phyloP scores from a whole-genome alignment of 2,113 vertebrate species.

The Alouatta palliata region DNA sequence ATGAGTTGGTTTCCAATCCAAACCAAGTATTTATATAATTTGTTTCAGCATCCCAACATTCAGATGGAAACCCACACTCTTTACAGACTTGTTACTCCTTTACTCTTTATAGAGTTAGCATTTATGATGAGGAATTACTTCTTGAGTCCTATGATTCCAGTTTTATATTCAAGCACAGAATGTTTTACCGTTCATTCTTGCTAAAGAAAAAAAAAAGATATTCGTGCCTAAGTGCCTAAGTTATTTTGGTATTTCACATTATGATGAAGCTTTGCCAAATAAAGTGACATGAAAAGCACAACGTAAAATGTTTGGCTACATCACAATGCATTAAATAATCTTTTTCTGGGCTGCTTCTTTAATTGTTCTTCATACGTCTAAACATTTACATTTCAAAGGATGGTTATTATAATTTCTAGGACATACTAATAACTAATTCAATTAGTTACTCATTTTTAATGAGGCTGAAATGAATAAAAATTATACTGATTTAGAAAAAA shows the following conservation, averaged over 20 bases:
- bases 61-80: constrained; percentile 63
- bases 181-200: constrained; percentile 73
- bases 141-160: constrained; percentile 67
- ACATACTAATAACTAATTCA: constrained; percentile 55
- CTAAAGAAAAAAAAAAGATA: constrained; percentile 65
- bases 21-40: constrained; percentile 66
- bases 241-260: constrained; percentile 72
- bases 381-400: constrained; percentile 60
- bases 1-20: constrained; percentile 65
- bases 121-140: constrained; percentile 68
- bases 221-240: constrained; percentile 67
- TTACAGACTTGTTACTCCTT: constrained; percentile 54
- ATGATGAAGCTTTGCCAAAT: constrained; percentile 78
- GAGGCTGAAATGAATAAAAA: constrained; percentile 39
- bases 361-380: not conserved
- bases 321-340: constrained; percentile 27
- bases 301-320: constrained; percentile 69
- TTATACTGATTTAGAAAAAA: constrained; percentile 17
- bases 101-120: constrained; percentile 57
- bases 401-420: constrained; percentile 60
- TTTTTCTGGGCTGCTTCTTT: not conserved
- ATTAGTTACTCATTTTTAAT: constrained; percentile 57
- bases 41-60: constrained; percentile 61
- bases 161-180: constrained; percentile 46
- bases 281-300: constrained; percentile 73